Base-by-base conservation (phyloP, 2,113 vertebrate species). In the Oryzias javanicus region DNA sequence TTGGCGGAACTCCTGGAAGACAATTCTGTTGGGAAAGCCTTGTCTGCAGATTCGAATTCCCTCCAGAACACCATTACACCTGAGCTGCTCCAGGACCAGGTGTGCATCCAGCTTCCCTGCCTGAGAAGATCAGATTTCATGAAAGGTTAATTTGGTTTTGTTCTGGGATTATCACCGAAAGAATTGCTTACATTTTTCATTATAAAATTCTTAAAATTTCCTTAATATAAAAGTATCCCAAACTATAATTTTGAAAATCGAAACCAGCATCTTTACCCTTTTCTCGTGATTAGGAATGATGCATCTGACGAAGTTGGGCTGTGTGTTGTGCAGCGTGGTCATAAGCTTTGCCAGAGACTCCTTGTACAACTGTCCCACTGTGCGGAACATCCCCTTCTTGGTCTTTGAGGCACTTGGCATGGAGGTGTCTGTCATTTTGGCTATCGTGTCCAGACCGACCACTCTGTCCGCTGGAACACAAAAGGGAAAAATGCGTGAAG, bases 351-450 rank as follows among this genome's bases (percentile, higher is more conserved):
- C 91, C 73, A 99, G 89, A 79, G 97, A 97, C 81, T 99, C 97
- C 79, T 99, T 99, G 63, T 99, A 99, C 51, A 99, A 94, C 71
- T 99, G 97, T 16, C 97, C 95, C 50, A 99, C 97, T 0, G 97
- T 99, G 46, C 97, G 94, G 89, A 99, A 99, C 97, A 98, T 99
- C 83, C 97, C 97, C 66, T 99, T 99, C 84, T 99, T 98, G 67
- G 97, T 95, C 83, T 98, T 99, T 61, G 97, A 98, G 62, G 90
- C 73, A 0, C 95, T 94, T 2, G 94, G 94, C 61, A 93, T 89
- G 0, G 94, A 93, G 82, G 92, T 97, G 84, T 98, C 96, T 0
- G 94, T 90, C 95, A 98, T 97, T 89, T 98, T 98, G 58, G 95
- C 95, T 80, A 98, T 92, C 45, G 98, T 97, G 77, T 99, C 96